Conservation (phyloP, 2,888 invertebrate species). For the Slavum lentiscoides region DNA sequence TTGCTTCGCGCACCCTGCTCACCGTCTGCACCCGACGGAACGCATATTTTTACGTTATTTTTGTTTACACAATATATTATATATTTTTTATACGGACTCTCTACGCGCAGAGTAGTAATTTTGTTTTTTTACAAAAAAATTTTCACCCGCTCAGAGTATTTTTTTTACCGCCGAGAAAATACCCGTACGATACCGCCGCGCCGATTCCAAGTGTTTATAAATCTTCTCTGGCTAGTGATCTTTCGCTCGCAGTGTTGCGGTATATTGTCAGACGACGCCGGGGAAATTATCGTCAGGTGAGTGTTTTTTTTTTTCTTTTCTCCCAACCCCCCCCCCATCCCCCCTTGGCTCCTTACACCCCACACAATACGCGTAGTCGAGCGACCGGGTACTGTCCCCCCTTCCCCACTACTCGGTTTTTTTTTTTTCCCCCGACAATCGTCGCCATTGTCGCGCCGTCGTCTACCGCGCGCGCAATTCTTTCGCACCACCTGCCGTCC, state of each 20-base stretch:
- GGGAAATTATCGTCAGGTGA: slow-evolving; percentile 18
- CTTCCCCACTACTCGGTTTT: not conserved
- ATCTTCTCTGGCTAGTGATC: not conserved
- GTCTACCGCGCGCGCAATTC: not conserved
- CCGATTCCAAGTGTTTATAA: slow-evolving; percentile 21
- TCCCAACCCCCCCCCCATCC: no score
- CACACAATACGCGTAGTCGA: no score
- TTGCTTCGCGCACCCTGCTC: slow-evolving; percentile 16
- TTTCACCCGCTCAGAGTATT: not conserved
- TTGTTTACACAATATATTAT: not conserved
- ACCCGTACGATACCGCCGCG: not conserved
- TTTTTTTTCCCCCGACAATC: not conserved
- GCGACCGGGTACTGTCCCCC: not conserved
- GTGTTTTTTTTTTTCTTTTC: not conserved
- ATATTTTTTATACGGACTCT: not conserved
- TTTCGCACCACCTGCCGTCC: slow-evolving; percentile 33
- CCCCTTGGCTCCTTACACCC: no score
- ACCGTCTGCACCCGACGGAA: not conserved
- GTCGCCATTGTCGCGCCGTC: slow-evolving; percentile 23
- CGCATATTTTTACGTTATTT: slow-evolving; percentile 3
- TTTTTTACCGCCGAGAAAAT: not conserved
- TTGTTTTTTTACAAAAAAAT: no score
- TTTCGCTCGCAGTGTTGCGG: slow-evolving; percentile 8
- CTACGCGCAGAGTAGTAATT: not conserved
- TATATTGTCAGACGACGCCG: slow-evolving; percentile 15